Evolutionary conservation across 2,888 invertebrate species (phyloP).

Genomic region (Gnatocerus cornutus): DNA sequence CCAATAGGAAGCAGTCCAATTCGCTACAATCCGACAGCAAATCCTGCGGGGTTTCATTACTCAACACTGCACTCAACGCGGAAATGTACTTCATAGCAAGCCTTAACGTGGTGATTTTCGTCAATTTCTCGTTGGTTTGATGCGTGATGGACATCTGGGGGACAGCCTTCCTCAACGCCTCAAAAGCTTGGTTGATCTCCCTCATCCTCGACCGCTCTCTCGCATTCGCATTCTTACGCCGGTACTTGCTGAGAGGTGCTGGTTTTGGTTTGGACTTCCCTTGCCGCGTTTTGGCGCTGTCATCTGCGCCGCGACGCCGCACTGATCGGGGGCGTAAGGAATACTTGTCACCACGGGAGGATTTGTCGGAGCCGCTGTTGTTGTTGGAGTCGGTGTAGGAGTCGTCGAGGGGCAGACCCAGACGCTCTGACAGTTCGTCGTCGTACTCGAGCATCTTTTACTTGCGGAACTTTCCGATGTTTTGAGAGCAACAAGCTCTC

Average conservation of each 20-base stretch:
- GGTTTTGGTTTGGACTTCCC: constrained; percentile 68
- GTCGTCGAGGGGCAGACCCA: constrained; percentile 62
- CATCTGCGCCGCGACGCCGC: constrained; percentile 56
- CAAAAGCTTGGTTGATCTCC: constrained; percentile 81
- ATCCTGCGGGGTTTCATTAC: constrained; percentile 56
- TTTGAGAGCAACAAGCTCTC: constrained; percentile 13
- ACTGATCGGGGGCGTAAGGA: constrained; percentile 68
- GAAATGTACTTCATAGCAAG: constrained; percentile 81
- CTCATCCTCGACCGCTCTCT: constrained; percentile 79
- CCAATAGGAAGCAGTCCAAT: constrained; percentile 72
- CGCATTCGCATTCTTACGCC: constrained; percentile 80
- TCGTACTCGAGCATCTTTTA: constrained; percentile 65
- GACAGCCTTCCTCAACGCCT: constrained; percentile 75
- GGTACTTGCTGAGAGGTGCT: constrained; percentile 78
- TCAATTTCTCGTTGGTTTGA: constrained; percentile 74
- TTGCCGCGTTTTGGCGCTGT: constrained; percentile 49
- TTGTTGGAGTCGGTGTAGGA: constrained; percentile 68
- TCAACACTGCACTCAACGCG: constrained; percentile 68
- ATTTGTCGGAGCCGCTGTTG: constrained; percentile 63
- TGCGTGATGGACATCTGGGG: constrained; percentile 69
- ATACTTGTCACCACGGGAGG: constrained; percentile 67
- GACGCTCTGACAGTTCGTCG: constrained; percentile 66
- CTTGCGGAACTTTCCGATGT: constrained; percentile 28
- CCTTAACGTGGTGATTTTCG: constrained; percentile 80
- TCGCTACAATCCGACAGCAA: constrained; percentile 69